Evolutionary conservation across 2,888 invertebrate species (phyloP).

Genomic region (Agriopis marginaria): DNA sequence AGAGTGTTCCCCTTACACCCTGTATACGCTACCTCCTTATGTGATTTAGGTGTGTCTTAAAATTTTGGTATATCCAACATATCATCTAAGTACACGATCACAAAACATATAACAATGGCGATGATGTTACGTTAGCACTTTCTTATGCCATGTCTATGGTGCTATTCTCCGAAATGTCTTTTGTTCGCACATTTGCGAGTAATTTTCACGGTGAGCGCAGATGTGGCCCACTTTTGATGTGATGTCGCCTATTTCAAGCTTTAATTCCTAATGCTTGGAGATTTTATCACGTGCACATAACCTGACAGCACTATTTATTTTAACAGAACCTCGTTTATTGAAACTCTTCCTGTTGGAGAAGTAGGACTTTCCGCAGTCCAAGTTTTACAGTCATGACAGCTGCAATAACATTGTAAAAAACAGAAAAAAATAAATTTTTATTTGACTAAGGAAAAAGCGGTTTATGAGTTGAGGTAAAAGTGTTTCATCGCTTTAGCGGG

Average conservation of each 20-base stretch:
- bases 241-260: constrained; percentile 43
- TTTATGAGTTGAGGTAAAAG: too few relatives aligned
- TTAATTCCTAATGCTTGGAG: constrained; percentile 49
- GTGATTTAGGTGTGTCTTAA: neutral
- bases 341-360: too few relatives aligned
- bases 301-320: neutral
- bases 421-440: too few relatives aligned
- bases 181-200: constrained; percentile 52
- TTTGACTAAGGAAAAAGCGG: too few relatives aligned
- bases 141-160: constrained; percentile 46
- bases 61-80: neutral
- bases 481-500: too few relatives aligned
- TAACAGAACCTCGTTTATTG: too few relatives aligned
- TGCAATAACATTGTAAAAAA: too few relatives aligned
- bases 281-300: constrained; percentile 44
- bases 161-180: constrained; percentile 48
- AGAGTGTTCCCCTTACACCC: too few relatives aligned
- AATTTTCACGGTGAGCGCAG: constrained; percentile 49
- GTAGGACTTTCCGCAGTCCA: too few relatives aligned
- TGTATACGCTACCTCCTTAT: neutral
- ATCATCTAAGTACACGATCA: neutral
- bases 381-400: too few relatives aligned
- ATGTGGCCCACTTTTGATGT: constrained; percentile 54
- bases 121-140: constrained; percentile 35
- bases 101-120: constrained; percentile 24